Evolutionary conservation across 64 coral and sea anemone species (phyloP).

Genomic region (Platygyra sinensis): DNA sequence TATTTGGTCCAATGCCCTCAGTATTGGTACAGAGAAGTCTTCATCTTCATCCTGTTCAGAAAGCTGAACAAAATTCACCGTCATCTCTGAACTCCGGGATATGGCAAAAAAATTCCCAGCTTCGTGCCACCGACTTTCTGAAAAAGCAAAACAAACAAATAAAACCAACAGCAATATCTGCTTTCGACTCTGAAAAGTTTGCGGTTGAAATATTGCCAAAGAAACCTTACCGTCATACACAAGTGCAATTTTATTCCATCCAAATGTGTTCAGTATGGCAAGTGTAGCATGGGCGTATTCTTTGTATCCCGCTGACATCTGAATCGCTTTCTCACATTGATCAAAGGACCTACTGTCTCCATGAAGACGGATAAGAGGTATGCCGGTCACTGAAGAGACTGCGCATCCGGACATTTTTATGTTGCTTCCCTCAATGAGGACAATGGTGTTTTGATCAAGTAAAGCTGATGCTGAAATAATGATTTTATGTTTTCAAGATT

Average conservation of each 20-base stretch:
- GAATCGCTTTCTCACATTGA: neutral
- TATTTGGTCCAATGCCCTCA: neutral
- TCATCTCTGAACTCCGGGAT: neutral
- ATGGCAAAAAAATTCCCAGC: slow-evolving; percentile 20
- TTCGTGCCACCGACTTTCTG: neutral
- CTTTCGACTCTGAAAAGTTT: too few relatives aligned
- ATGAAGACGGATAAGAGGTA: slow-evolving; percentile 50
- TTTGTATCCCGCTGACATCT: slow-evolving; percentile 36
- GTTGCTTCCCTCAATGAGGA: slow-evolving; percentile 9
- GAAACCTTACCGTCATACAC: slow-evolving; percentile 28
- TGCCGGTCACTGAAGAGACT: slow-evolving; percentile 15
- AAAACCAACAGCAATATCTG: neutral
- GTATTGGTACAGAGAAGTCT: neutral
- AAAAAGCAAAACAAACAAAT: neutral
- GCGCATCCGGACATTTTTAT: neutral
- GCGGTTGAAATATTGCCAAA: too few relatives aligned
- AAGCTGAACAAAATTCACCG: neutral
- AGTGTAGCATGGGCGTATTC: slow-evolving; percentile 22
- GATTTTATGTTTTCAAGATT: too few relatives aligned
- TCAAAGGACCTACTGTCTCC: neutral
- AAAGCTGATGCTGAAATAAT: neutral
- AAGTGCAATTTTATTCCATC: slow-evolving; percentile 32
- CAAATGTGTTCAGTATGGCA: slow-evolving; percentile 30
- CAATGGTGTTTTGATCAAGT: neutral
- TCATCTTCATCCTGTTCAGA: neutral